Percentiles rank a stretch among this genome's conserved stretches.
Evolutionary conservation across 2,888 invertebrate species (phyloP).

Genomic region (Heliconius ethilla): DNA sequence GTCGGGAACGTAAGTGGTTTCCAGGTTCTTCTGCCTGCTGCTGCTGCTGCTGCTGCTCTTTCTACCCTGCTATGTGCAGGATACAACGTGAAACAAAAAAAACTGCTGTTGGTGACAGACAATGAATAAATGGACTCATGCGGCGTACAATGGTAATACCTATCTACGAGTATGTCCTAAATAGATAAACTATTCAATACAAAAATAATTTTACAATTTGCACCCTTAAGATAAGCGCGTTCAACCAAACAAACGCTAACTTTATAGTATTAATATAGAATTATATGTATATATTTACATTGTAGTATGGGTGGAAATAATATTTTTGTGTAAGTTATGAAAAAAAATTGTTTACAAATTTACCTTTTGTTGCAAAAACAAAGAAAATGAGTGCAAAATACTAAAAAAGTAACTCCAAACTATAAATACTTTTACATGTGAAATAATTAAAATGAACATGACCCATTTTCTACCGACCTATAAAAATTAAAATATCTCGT

Average conservation of each 20-base stretch:
- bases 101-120: no score
- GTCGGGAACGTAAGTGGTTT: no score
- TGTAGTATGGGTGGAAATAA: background rate
- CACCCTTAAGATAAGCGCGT: no score
- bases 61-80: background rate
- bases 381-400: background rate
- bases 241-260: no score
- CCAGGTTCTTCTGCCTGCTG: background rate
- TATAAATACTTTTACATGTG: background rate
- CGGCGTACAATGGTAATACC: no score
- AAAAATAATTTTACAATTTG: no score
- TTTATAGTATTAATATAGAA: no score
- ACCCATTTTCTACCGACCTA: conserved; percentile 9
- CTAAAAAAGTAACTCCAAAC: background rate
- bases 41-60: background rate
- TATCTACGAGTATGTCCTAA: no score
- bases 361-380: background rate
- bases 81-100: background rate
- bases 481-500: conserved; percentile 9
- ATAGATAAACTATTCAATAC: no score
- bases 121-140: no score
- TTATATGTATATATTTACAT: no score
- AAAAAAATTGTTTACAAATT: background rate
- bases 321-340: background rate
- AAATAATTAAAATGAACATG: conserved; percentile 9